Evolutionary conservation across 2,113 vertebrate genomes (phyloP).

Genomic region (Anas platyrhynchos): DNA sequence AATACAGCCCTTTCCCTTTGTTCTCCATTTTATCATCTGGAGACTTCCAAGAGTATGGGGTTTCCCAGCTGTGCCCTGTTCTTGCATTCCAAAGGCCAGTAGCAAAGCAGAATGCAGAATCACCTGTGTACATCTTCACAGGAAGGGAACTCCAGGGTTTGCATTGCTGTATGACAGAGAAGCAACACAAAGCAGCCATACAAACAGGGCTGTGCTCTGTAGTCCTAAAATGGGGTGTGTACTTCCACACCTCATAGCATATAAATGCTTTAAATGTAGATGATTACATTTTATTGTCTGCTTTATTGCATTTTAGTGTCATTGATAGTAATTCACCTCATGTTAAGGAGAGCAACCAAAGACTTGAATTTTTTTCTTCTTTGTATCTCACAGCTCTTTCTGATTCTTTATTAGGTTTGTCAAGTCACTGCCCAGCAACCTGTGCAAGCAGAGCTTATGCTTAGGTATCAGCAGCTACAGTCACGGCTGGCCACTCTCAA

Average conservation of each 20-base stretch:
- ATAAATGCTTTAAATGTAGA: background rate
- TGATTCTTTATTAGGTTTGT: slow-evolving; percentile 84
- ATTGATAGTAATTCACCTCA: background rate
- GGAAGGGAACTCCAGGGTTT: background rate
- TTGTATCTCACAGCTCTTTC: slow-evolving; percentile 15
- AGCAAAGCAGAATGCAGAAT: background rate
- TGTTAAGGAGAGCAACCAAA: background rate
- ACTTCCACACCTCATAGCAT: background rate
- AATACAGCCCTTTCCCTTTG: background rate
- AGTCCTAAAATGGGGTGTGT: background rate
- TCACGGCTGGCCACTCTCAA: slow-evolving; percentile 94
- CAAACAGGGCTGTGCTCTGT: background rate
- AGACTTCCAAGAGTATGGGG: background rate
- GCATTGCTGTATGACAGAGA: background rate
- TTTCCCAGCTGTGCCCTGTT: background rate
- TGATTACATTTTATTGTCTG: background rate
- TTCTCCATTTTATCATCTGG: background rate
- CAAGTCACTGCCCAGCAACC: slow-evolving; percentile 95
- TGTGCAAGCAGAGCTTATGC: slow-evolving; percentile 92
- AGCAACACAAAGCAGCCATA: background rate
- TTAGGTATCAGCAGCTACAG: slow-evolving; percentile 95
- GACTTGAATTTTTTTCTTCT: background rate
- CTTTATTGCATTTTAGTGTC: background rate
- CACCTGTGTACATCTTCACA: background rate
- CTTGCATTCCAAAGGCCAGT: background rate